A percentile compares a stretch with the other conserved stretches of the same genome.
phyloP scores from a whole-genome alignment of 2,797 vertebrate genomes.

The Phoxinus dragarum region DNA sequence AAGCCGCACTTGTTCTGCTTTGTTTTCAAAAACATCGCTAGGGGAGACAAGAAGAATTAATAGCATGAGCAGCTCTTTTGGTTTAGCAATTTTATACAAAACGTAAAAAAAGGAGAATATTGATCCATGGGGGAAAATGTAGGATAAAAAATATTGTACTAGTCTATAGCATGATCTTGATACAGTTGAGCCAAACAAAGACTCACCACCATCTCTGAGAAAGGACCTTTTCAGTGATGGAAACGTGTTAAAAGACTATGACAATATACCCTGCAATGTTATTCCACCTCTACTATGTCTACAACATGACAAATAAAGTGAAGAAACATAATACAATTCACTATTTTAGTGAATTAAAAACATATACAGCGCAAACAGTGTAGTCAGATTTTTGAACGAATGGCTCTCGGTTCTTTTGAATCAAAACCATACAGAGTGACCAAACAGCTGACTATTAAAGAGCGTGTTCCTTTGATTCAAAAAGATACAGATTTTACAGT shows the following conservation, averaged over 20 bases:
- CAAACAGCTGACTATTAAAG: neutral
- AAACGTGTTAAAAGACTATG: neutral
- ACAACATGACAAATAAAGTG: neutral
- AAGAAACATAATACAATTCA: neutral
- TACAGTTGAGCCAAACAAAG: neutral
- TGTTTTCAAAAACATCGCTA: conserved; percentile 30
- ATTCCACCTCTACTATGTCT: neutral
- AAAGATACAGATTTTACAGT: neutral
- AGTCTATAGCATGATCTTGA: neutral
- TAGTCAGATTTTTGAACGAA: neutral
- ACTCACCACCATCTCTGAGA: neutral
- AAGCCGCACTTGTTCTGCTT: conserved; percentile 25
- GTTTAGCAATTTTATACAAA: neutral
- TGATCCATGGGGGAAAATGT: neutral
- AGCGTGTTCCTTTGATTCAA: neutral
- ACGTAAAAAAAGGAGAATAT: neutral
- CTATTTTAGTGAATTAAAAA: neutral
- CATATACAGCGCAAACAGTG: neutral
- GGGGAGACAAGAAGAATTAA: conserved; percentile 14
- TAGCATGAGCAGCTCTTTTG: neutral
- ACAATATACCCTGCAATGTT: neutral
- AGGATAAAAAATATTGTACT: neutral
- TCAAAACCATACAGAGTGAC: neutral
- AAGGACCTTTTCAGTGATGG: neutral
- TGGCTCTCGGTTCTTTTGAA: neutral